Conservation (phyloP, 2,888 invertebrate species). For the Choreutis nemorana region DNA sequence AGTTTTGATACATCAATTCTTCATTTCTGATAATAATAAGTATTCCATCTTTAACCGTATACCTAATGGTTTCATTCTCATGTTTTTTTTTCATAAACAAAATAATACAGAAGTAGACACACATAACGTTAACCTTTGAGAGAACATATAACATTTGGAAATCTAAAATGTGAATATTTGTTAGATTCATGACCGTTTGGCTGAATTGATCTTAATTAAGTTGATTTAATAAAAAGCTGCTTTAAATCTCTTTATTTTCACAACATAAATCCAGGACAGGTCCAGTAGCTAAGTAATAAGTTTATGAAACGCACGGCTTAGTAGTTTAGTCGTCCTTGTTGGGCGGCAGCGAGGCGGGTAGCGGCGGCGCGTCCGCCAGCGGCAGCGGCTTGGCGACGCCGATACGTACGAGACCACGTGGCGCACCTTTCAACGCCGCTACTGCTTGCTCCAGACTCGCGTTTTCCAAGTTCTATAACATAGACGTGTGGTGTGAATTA, state of each 20-base stretch:
- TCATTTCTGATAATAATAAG: too few species aligned
- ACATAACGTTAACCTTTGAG: too few species aligned
- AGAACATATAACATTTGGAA: too few species aligned
- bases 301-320: slow-evolving; percentile 17
- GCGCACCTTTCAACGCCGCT: slow-evolving; percentile 95
- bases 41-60: too few species aligned
- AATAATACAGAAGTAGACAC: too few species aligned
- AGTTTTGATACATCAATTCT: too few species aligned
- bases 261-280: background rate
- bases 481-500: background rate
- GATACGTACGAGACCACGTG: slow-evolving; percentile 92
- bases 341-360: slow-evolving; percentile 36
- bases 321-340: too few species aligned
- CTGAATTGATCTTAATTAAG: background rate
- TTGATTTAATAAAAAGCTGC: background rate
- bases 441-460: slow-evolving; percentile 97
- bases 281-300: slow-evolving; percentile 16
- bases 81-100: too few species aligned
- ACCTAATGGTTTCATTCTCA: too few species aligned
- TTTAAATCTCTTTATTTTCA: background rate
- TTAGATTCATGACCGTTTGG: background rate
- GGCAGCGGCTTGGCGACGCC: slow-evolving; percentile 95
- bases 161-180: too few species aligned
- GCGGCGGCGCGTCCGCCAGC: slow-evolving; percentile 70
- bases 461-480: slow-evolving; percentile 77